A percentile compares a stretch with the other conserved stretches of the same genome.
Conservation (phyloP, 2,888 invertebrate species). For the Hydrotaea diabolus region DNA sequence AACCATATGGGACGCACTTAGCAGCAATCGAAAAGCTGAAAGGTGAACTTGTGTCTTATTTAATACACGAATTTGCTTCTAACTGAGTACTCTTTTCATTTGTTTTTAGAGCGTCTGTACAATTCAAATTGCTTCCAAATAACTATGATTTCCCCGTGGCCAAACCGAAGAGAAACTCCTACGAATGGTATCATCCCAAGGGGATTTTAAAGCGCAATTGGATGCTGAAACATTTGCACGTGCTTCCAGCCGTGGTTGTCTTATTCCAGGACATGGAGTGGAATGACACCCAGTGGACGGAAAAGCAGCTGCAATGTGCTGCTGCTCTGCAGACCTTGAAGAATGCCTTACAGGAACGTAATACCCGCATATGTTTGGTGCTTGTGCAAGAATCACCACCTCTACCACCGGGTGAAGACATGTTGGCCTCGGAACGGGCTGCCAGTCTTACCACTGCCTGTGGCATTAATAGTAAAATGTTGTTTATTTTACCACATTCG, state of each 20-base stretch:
- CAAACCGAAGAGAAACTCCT: constrained; percentile 92
- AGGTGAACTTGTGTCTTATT: constrained; percentile 69
- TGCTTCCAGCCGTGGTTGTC: constrained; percentile 95
- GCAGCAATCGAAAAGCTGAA: constrained; percentile 89
- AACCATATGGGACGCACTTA: constrained; percentile 96
- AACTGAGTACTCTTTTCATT: neutral
- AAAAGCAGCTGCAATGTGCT: constrained; percentile 96
- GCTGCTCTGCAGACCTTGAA: constrained; percentile 91
- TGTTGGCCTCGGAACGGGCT: constrained; percentile 93
- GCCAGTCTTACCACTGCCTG: constrained; percentile 94
- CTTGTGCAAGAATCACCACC: constrained; percentile 93
- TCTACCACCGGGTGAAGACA: constrained; percentile 90
- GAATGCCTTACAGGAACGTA: constrained; percentile 81
- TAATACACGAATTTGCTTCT: neutral
- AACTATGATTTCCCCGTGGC: constrained; percentile 93
- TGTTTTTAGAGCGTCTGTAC: constrained; percentile 86
- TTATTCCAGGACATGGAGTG: constrained; percentile 98
- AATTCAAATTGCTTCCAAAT: constrained; percentile 90
- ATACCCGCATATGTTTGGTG: constrained; percentile 91
- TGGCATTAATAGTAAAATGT: constrained; percentile 93
- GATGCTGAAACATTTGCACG: constrained; percentile 95
- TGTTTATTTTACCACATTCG: constrained; percentile 95
- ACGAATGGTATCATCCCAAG: constrained; percentile 97
- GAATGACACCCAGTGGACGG: constrained; percentile 97
- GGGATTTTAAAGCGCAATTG: constrained; percentile 97